Evolutionary conservation across 2,113 vertebrate species (phyloP), one percentile per base, ranked within the genome.

Genomic region (Bucco capensis): DNA sequence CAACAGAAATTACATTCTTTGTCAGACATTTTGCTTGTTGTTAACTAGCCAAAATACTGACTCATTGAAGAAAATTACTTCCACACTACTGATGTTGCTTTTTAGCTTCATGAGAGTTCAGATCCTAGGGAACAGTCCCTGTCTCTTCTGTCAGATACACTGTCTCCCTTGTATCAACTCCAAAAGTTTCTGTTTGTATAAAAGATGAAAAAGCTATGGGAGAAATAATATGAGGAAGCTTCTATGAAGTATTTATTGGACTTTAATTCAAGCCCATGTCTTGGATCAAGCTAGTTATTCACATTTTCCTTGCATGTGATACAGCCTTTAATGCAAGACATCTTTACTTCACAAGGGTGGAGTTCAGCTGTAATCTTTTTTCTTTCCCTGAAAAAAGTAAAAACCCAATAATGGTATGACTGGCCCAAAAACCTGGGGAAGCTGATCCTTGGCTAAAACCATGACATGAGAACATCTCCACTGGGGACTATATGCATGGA

Each of bases 301-400:
- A 86, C 60, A 40, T 89, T 86, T 82, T 77, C 83, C 90, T 42
- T 30, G 25, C 53, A 82, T 16, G 49, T 49, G 38, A 91, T 40
- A 61, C 37, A 91, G 60, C 35, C 54, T 62, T 80, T 80, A 94
- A 77, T 22, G 25, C 23, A 69, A 67, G 87, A 79, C 78, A 64
- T 23, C 70, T 90, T 82, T 85, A 84, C 54, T 82, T 93, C 84
- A 94, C 49, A 1, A 18, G 95, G 91, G 93, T 73, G 89, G 84
- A 54, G 81, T 83, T 82, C 57, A 69, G 62, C 33, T 58, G 18
- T 37, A 77, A 79, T 61, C 22, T 35, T 83, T 77, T 40, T 80
- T 62, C 12, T 72, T 85, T 83, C 50, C 8, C 21, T 33, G 28
- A 31, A 78, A 74, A 69, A 61, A 89, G 25, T 40, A 47, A 84